A percentile compares a stretch with the other conserved stretches of the same genome.
Evolutionary conservation across 2,113 vertebrate species (phyloP).

Genomic region (Martes martes): DNA sequence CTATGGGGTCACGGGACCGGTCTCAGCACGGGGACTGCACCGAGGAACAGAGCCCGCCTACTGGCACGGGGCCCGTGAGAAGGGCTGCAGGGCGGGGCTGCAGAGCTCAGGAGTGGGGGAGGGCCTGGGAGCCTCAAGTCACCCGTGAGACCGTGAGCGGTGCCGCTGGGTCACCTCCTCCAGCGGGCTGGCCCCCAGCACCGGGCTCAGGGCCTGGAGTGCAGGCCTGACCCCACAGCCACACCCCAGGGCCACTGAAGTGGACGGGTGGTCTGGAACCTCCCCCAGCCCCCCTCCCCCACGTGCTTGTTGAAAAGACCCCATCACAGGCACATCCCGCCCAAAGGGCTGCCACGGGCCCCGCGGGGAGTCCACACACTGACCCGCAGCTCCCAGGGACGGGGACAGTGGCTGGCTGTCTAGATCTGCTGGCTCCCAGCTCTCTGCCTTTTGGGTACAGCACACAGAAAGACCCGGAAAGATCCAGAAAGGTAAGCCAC

Average conservation of each 20-base stretch:
- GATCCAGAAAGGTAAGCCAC: background rate
- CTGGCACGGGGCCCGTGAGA: accelerated
- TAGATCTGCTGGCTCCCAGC: background rate
- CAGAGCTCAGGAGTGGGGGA: background rate
- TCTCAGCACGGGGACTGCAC: accelerated
- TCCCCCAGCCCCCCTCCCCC: too few species aligned
- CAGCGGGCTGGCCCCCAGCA: background rate
- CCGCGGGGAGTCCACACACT: accelerated
- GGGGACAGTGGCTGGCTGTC: accelerated
- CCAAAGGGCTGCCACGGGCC: background rate
- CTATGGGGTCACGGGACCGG: accelerated
- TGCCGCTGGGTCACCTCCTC: accelerated
- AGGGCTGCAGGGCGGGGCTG: background rate
- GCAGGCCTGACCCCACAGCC: background rate
- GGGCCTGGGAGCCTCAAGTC: too few species aligned
- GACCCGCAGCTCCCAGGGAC: background rate
- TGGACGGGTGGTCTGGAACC: accelerated
- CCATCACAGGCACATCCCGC: accelerated
- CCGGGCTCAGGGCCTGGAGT: background rate
- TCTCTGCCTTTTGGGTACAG: background rate
- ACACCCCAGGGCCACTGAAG: accelerated
- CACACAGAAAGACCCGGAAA: background rate
- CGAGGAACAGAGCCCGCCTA: accelerated
- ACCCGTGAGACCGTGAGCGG: accelerated
- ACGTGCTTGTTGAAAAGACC: background rate